These are phyloP conservation scores for Otis tarda DNA, from an alignment of 2,113 vertebrate genomes.

Conservation along the genomic window DNA sequence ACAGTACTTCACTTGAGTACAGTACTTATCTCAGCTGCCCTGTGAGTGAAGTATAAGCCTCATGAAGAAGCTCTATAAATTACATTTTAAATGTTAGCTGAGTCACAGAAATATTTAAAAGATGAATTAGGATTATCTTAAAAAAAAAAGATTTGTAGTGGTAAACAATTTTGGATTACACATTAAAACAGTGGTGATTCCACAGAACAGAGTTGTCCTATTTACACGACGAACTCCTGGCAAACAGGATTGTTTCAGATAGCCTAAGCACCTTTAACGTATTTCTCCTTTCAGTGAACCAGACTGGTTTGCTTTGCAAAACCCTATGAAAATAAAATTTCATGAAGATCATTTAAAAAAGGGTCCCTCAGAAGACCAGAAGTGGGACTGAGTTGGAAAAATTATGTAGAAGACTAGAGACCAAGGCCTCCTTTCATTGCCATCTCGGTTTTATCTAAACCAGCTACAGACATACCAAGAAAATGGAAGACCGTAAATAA, in stretches of 20 bases:
- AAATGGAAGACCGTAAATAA: neutral
- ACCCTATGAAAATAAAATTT: neutral
- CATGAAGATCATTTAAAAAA: fast-evolving
- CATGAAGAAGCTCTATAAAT: neutral
- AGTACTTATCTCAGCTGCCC: neutral
- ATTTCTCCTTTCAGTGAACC: neutral
- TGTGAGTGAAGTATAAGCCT: neutral
- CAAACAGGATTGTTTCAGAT: neutral
- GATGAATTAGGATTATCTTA: neutral
- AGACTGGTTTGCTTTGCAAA: neutral
- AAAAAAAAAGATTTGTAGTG: neutral
- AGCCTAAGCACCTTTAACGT: neutral
- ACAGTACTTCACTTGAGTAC: fast-evolving
- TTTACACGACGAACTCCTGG: fast-evolving
- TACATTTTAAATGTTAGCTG: neutral
- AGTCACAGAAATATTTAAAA: neutral
- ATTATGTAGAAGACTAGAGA: neutral
- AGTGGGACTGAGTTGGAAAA: neutral
- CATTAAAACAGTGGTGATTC: neutral
- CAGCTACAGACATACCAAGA: too few species aligned
- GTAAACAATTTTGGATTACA: neutral
- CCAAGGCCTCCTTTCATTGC: neutral
- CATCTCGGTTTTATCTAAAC: neutral
- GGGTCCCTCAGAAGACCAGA: neutral
- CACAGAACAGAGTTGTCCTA: neutral